Evolutionary conservation across 2,797 vertebrate genomes (phyloP).

Genomic region (Brachymystax lenok): DNA sequence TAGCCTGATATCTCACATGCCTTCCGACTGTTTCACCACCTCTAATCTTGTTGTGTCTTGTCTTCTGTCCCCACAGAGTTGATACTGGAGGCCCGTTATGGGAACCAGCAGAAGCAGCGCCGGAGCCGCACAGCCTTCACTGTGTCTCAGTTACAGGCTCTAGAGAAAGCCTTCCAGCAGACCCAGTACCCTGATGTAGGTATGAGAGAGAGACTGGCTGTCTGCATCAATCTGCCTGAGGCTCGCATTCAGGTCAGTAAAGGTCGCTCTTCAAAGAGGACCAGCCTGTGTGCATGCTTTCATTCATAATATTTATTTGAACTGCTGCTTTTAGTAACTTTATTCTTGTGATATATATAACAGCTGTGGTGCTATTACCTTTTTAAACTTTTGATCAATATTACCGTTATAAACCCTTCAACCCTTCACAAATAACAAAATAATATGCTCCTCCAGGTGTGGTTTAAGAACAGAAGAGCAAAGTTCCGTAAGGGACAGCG

Average conservation of each 20-base stretch:
- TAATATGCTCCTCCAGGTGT: constrained; percentile 70
- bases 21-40: background rate
- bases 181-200: constrained; percentile 82
- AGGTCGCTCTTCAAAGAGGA: background rate
- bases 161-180: constrained; percentile 82
- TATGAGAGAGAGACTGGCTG: constrained; percentile 79
- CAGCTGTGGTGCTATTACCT: no score
- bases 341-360: no score
- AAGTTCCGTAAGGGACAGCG: constrained; percentile 83
- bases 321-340: background rate
- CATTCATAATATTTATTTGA: no score
- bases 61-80: constrained; percentile 66
- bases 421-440: background rate
- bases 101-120: constrained; percentile 78
- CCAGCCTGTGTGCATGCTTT: background rate
- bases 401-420: background rate
- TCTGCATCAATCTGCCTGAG: constrained; percentile 81
- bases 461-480: constrained; percentile 87
- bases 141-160: constrained; percentile 77
- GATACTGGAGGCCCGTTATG: constrained; percentile 77
- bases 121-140: constrained; percentile 82
- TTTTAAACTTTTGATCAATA: background rate
- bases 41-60: background rate
- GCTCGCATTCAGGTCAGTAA: constrained; percentile 80
- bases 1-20: background rate